phyloP scores from a whole-genome alignment of 1,140 invertebrate species.

The Brachionus rubens region DNA sequence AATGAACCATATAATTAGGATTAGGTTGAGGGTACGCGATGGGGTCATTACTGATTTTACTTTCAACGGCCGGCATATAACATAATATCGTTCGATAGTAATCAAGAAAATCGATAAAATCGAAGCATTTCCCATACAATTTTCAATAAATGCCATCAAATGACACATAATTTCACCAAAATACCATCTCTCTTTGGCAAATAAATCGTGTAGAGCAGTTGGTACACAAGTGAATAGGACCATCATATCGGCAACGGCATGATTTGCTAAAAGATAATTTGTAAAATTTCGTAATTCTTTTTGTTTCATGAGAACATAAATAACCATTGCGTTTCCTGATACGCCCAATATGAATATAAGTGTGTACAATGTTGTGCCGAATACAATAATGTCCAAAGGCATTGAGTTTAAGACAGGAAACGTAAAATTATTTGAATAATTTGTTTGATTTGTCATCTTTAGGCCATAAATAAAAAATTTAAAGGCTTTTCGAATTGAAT shows the following conservation, averaged over 20 bases:
- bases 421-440: no score
- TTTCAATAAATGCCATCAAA: constrained; percentile 36
- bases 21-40: constrained; percentile 24
- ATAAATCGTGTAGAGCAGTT: constrained; percentile 50
- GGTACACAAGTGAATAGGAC: constrained; percentile 51
- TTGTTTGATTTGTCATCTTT: no score
- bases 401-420: no score
- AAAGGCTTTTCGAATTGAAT: no score
- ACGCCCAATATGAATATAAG: constrained; percentile 79
- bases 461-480: no score
- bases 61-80: constrained; percentile 25
- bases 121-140: constrained; percentile 26
- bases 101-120: constrained; percentile 31
- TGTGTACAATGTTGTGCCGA: constrained; percentile 75
- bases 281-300: constrained; percentile 90
- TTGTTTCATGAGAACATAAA: constrained; percentile 80
- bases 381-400: constrained; percentile 76
- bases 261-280: constrained; percentile 74
- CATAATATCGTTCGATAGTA: constrained; percentile 36
- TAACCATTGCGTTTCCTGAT: constrained; percentile 82
- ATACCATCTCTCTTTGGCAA: constrained; percentile 51
- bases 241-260: constrained; percentile 52
- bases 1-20: constrained; percentile 24
- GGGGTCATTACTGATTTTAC: constrained; percentile 41
- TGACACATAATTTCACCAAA: constrained; percentile 52